Evolutionary conservation across 2,113 vertebrate genomes (phyloP).

Genomic region (Jaculus jaculus): DNA sequence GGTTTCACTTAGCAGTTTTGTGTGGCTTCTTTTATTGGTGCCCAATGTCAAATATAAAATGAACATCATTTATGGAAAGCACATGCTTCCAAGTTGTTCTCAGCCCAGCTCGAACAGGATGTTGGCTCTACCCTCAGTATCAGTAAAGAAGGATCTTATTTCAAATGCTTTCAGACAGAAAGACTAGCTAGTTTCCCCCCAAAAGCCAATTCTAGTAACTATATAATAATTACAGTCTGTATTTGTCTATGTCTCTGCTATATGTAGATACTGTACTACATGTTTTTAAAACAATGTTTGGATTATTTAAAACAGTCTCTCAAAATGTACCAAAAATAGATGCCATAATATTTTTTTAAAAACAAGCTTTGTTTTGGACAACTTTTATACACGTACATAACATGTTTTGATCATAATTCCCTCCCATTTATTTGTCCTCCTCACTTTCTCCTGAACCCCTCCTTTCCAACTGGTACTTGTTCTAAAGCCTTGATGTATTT

Average conservation of each 20-base stretch:
- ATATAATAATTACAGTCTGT: background rate
- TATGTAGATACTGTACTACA: background rate
- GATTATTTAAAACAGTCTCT: background rate
- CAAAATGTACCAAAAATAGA: background rate
- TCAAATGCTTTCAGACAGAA: constrained; percentile 16
- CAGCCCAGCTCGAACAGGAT: background rate
- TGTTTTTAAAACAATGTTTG: background rate
- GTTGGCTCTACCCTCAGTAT: background rate
- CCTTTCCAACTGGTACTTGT: no score
- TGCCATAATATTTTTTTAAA: no score
- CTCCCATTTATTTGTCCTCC: no score
- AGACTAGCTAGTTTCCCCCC: background rate
- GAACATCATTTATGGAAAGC: background rate
- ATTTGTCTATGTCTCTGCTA: background rate
- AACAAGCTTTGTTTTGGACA: no score
- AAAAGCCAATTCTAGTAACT: background rate
- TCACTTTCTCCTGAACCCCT: background rate
- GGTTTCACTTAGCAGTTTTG: background rate
- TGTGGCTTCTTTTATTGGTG: background rate
- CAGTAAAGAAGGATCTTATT: background rate
- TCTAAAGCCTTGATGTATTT: no score
- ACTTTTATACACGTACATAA: no score
- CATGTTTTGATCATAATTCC: no score
- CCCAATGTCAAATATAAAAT: background rate
- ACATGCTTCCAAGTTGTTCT: background rate